phyloP scores from a whole-genome alignment of 2,888 invertebrate species.

The Orthosia incerta region DNA sequence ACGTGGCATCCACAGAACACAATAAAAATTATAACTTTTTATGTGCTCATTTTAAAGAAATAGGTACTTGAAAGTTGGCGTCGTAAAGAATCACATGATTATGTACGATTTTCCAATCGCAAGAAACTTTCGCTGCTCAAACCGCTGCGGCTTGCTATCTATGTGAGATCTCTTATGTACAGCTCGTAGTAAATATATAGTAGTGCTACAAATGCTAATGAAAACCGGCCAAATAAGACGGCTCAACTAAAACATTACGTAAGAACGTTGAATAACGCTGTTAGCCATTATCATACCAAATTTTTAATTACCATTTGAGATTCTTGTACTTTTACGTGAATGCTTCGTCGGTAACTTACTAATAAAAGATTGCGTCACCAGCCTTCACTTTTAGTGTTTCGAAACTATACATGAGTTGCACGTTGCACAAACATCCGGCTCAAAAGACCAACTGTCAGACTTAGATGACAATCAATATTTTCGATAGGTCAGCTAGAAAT shows the following conservation, averaged over 20 bases:
- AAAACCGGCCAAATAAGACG: slow-evolving; percentile 41
- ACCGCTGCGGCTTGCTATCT: slow-evolving; percentile 40
- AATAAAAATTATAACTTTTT: slow-evolving; percentile 24
- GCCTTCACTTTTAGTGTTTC: slow-evolving; percentile 88
- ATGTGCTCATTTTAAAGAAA: slow-evolving; percentile 41
- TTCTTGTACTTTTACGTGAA: slow-evolving; percentile 76
- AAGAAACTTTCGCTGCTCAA: slow-evolving; percentile 62
- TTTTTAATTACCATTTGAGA: slow-evolving; percentile 71
- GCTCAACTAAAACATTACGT: slow-evolving; percentile 62
- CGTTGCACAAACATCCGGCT: slow-evolving; percentile 88
- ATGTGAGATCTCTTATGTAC: slow-evolving; percentile 50
- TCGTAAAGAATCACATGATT: slow-evolving; percentile 63
- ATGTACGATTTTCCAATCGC: slow-evolving; percentile 61
- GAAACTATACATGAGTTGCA: slow-evolving; percentile 86
- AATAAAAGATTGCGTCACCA: slow-evolving; percentile 86
- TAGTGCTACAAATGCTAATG: slow-evolving; percentile 52
- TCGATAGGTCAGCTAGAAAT: slow-evolving; percentile 64
- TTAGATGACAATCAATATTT: slow-evolving; percentile 72
- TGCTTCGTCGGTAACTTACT: slow-evolving; percentile 78
- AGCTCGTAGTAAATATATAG: slow-evolving; percentile 30
- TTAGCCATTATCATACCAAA: slow-evolving; percentile 58
- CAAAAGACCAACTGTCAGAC: slow-evolving; percentile 72
- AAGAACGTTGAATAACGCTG: slow-evolving; percentile 66
- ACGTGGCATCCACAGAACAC: slow-evolving; percentile 19
- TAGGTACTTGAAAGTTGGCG: slow-evolving; percentile 54